Evolutionary conservation across 2,888 invertebrate genomes (phyloP).

Genomic region (Chrysopilus asiliformis): DNA sequence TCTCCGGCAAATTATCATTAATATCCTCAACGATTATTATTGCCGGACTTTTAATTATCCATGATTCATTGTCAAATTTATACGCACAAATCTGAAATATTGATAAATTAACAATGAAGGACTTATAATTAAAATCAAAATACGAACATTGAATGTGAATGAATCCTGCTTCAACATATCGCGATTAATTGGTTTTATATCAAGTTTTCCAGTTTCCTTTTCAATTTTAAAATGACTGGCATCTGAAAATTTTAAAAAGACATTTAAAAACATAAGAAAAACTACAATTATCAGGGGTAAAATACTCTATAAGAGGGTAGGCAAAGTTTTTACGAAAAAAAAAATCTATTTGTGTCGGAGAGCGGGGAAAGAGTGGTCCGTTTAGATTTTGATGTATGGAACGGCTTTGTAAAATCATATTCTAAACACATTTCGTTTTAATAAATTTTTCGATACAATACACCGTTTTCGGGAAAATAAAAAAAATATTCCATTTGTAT

Average conservation of each 20-base stretch:
- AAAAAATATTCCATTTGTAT: too few species aligned
- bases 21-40: conserved; percentile 42
- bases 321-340: too few species aligned
- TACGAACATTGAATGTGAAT: conserved; percentile 30
- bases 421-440: too few species aligned
- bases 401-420: too few species aligned
- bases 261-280: too few species aligned
- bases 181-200: conserved; percentile 33
- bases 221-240: conserved; percentile 16
- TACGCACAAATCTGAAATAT: conserved; percentile 35
- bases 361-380: too few species aligned
- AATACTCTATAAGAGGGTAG: too few species aligned
- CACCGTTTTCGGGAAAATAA: too few species aligned
- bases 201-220: conserved; percentile 17
- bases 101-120: background rate
- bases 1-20: conserved; percentile 52
- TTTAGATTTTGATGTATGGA: too few species aligned
- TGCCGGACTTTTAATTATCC: conserved; percentile 28
- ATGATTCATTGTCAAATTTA: conserved; percentile 29
- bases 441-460: too few species aligned
- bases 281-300: too few species aligned
- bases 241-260: conserved; percentile 13
- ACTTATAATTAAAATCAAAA: background rate
- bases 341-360: too few species aligned
- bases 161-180: conserved; percentile 36